Conservation (phyloP, 2,888 invertebrate species). For the Mamestra brassicae region DNA sequence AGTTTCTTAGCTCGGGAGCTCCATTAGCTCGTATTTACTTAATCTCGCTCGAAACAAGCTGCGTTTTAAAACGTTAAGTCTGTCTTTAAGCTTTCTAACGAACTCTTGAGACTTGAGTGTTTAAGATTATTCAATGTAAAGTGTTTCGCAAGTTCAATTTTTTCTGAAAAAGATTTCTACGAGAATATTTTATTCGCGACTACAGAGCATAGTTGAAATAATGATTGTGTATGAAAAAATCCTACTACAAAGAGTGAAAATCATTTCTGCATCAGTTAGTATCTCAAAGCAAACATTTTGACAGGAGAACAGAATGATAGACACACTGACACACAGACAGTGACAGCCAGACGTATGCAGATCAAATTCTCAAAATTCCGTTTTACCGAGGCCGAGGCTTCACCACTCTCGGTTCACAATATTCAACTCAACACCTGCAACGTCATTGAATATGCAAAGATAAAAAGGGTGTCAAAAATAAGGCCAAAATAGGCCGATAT, state of each 20-base stretch:
- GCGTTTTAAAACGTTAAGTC: constrained; percentile 50
- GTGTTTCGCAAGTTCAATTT: constrained; percentile 23
- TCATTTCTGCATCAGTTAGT: neutral
- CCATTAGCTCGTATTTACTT: constrained; percentile 56
- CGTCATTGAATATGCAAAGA: constrained; percentile 47
- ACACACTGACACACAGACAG: neutral
- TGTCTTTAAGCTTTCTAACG: constrained; percentile 50
- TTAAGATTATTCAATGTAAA: constrained; percentile 38
- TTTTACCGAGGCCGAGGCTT: neutral
- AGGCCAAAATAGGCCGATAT: constrained; percentile 28
- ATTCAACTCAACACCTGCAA: constrained; percentile 5
- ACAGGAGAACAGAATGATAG: constrained; percentile 1
- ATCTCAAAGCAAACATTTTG: neutral
- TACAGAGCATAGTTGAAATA: neutral
- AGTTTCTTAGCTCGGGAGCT: constrained; percentile 34
- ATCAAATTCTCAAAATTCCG: constrained; percentile 6
- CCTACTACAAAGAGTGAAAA: neutral
- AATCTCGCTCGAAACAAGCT: constrained; percentile 53
- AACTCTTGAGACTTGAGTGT: constrained; percentile 38
- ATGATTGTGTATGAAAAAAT: no score
- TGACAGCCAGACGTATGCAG: neutral
- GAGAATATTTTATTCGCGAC: neutral
- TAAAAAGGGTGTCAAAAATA: constrained; percentile 38
- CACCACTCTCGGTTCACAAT: neutral
- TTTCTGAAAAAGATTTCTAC: neutral